Evolutionary conservation across 2,797 vertebrate genomes (phyloP).

Genomic region (Acanthis flammea): DNA sequence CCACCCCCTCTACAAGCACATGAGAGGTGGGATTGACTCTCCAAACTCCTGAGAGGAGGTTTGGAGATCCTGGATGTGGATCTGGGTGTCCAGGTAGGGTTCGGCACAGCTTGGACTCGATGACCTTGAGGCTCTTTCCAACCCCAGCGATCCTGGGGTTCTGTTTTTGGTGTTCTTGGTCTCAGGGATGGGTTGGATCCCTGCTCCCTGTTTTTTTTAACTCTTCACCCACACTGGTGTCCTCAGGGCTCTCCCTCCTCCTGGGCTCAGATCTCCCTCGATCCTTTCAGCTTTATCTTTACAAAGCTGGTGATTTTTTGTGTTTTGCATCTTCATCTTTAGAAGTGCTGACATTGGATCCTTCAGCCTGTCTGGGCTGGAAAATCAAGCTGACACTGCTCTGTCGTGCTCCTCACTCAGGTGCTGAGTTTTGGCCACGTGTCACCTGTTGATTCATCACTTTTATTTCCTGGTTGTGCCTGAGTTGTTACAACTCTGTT

Average conservation of each 20-base stretch:
- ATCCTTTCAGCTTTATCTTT: background rate
- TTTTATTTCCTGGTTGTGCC: background rate
- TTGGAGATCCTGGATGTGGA: accelerated
- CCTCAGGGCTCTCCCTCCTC: background rate
- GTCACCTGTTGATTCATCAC: background rate
- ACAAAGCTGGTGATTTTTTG: accelerated
- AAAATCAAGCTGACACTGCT: background rate
- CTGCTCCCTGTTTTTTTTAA: accelerated
- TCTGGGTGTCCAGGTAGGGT: background rate
- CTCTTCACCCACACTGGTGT: accelerated
- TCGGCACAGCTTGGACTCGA: accelerated
- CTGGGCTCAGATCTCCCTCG: accelerated
- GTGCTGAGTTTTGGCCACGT: background rate
- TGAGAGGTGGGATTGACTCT: background rate
- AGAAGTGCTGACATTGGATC: background rate
- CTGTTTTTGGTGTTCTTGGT: background rate
- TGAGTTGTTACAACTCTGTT: background rate
- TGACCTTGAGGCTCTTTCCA: background rate
- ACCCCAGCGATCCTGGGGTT: background rate
- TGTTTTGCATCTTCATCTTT: background rate
- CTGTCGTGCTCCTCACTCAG: background rate
- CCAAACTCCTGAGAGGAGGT: background rate
- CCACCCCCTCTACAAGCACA: accelerated
- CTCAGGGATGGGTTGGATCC: background rate
- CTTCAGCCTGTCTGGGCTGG: background rate